Evolutionary conservation across 2,888 invertebrate genomes (phyloP), one percentile per base, ranked within the genome.

Genomic region (Geotrupes spiniger): DNA sequence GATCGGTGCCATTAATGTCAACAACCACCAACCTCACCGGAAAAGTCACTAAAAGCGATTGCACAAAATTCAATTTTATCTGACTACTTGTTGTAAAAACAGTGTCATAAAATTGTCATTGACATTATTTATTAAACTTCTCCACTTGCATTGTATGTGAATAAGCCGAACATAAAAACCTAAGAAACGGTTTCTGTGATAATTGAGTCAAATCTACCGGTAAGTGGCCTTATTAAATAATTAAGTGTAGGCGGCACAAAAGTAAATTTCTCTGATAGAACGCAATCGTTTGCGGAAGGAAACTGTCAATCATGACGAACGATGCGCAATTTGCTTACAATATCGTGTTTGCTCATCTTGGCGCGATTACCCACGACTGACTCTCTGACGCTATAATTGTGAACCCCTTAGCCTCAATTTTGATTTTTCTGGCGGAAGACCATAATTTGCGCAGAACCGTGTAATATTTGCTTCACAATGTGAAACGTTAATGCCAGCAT

Each of bases 361-460:
- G 43, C 46, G 52, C 29, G 52, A 49, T 53, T 61, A 60, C 60
- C 61, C 64, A 65, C 66, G 67, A 64, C 61, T 60, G 56, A 53
- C 53, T 57, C 60, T 55, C 54, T 68, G 69, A 70, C 69, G 56
- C 52, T 54, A 61, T 69, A 70, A 70, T 70, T 69, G 68, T 63
- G 60, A 60, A 63, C 63, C 60, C 62, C 59, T 63, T 54, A 46
- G 51, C 60, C 58, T 57, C 58, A 57, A 62, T 64, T 65, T 64
- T 63, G 57, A 63, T 65, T 64, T 66, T 65, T 64, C 61, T 63
- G 63, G 63, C 67, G 68, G 68, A 69, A 69, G 65, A 67, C 66
- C 66, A 63, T 69, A 70, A 70, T 70, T 70, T 70, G 66, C 61
- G 63, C 66, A 63, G 58, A 61, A 64, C 65, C 66, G 65, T 67